Evolutionary conservation across 1,140 invertebrate species (phyloP).

Genomic region (Sesamia nonagrioides): DNA sequence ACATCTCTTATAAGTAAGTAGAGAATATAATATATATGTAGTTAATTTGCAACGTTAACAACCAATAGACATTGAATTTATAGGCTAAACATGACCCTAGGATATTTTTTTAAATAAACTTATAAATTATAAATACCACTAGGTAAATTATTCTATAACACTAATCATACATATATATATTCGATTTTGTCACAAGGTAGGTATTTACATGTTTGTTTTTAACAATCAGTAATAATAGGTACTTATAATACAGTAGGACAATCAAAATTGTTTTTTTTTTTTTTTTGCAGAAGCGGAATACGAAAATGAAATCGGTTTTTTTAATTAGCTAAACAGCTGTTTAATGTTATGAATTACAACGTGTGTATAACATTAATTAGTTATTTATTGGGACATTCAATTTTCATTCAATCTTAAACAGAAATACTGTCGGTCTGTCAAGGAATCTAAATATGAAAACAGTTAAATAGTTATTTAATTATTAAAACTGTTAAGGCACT

Average conservation of each 20-base stretch:
- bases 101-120: slow-evolving; percentile 13
- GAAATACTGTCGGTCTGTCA: slow-evolving; percentile 19
- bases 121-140: slow-evolving; percentile 4
- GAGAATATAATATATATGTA: no score
- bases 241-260: not conserved
- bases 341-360: not conserved
- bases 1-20: slow-evolving; percentile 42
- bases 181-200: slow-evolving; percentile 25
- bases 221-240: not conserved
- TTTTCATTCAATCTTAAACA: not conserved
- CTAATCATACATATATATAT: slow-evolving; percentile 1
- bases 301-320: not conserved
- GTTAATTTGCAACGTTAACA: slow-evolving; percentile 13
- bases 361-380: not conserved
- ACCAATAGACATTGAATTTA: slow-evolving; percentile 22
- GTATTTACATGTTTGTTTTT: not conserved
- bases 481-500: slow-evolving; percentile 38
- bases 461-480: not conserved
- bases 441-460: not conserved
- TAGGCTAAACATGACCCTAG: not conserved
- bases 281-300: not conserved
- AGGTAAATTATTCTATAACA: slow-evolving; percentile 23
- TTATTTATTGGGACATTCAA: not conserved
- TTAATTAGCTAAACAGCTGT: not conserved
- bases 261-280: not conserved